Percentiles rank a stretch among this genome's conserved stretches.
These are phyloP conservation scores for Calliopsis andreniformis DNA, from an alignment of 1,140 invertebrate genomes.

Conservation along the genomic window DNA sequence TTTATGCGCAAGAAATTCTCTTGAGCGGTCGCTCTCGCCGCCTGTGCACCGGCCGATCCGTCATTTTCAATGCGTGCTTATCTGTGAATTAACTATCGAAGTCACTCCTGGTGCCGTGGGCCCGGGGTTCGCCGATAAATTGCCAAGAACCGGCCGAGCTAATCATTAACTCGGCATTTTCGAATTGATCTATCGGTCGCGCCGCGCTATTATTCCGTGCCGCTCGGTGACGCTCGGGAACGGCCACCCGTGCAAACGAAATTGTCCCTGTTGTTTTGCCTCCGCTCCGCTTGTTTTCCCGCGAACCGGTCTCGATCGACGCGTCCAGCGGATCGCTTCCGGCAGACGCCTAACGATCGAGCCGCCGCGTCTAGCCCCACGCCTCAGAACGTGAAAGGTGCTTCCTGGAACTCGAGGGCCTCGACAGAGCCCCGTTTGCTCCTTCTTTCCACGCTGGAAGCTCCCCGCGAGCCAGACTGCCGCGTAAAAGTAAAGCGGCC, in stretches of 20 bases:
- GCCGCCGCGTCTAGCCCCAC: neutral
- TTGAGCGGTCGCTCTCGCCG: constrained; percentile 26
- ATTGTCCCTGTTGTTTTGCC: constrained; percentile 19
- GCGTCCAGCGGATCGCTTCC: constrained; percentile 10
- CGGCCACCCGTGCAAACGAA: constrained; percentile 35
- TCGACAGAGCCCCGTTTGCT: neutral
- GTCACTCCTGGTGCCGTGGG: constrained; percentile 36
- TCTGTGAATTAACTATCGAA: constrained; percentile 54
- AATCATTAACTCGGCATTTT: constrained; percentile 47
- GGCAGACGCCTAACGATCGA: constrained; percentile 7
- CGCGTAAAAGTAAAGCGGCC: constrained; percentile 10
- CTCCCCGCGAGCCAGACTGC: neutral
- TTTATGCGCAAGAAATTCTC: constrained; percentile 58
- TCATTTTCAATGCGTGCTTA: constrained; percentile 56
- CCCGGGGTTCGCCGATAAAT: constrained; percentile 41
- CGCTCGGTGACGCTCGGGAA: constrained; percentile 17
- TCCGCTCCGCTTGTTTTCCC: neutral
- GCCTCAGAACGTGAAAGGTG: neutral
- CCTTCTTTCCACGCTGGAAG: neutral
- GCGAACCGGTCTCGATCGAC: constrained; percentile 17
- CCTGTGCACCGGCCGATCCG: constrained; percentile 36
- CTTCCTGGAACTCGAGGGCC: neutral
- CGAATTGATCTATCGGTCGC: constrained; percentile 51
- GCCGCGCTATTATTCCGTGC: constrained; percentile 41
- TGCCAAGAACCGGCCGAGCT: constrained; percentile 48